phyloP scores from a whole-genome alignment of 1,140 invertebrate genomes.

The Chrysomallon squamiferum region DNA sequence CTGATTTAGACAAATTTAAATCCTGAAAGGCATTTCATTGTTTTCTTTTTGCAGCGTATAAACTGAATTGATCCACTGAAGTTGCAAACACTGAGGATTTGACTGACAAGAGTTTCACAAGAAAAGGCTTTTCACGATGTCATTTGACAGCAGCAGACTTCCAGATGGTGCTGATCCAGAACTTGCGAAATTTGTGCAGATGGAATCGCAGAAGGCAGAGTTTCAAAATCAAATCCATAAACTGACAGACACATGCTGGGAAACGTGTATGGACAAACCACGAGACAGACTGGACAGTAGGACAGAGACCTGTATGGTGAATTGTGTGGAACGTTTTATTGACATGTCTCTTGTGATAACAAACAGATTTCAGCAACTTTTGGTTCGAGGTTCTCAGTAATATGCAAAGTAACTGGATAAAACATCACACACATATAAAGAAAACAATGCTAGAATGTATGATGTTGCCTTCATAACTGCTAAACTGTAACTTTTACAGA shows the following conservation, averaged over 20 bases:
- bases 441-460: not conserved
- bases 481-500: not conserved
- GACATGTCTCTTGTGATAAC: slow-evolving; percentile 65
- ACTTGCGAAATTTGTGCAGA: slow-evolving; percentile 81
- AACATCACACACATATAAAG: not conserved
- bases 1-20: too few relatives aligned
- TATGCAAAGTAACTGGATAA: not conserved
- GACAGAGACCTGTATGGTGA: slow-evolving; percentile 87
- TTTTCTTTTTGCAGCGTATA: too few relatives aligned
- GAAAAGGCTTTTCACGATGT: too few relatives aligned
- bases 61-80: too few relatives aligned
- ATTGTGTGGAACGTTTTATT: slow-evolving; percentile 94
- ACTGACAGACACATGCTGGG: slow-evolving; percentile 94
- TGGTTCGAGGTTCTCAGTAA: not conserved
- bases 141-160: not conserved
- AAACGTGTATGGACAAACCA: slow-evolving; percentile 90
- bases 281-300: slow-evolving; percentile 82
- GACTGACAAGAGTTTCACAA: too few relatives aligned
- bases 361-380: slow-evolving; percentile 20
- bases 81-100: too few relatives aligned
- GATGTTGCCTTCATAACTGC: not conserved
- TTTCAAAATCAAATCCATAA: slow-evolving; percentile 75
- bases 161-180: slow-evolving; percentile 62
- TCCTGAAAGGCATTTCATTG: too few relatives aligned
- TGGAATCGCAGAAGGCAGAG: slow-evolving; percentile 86